Base-by-base conservation (phyloP, 2,888 invertebrate species). In the Ormyrus pomaceus region DNA sequence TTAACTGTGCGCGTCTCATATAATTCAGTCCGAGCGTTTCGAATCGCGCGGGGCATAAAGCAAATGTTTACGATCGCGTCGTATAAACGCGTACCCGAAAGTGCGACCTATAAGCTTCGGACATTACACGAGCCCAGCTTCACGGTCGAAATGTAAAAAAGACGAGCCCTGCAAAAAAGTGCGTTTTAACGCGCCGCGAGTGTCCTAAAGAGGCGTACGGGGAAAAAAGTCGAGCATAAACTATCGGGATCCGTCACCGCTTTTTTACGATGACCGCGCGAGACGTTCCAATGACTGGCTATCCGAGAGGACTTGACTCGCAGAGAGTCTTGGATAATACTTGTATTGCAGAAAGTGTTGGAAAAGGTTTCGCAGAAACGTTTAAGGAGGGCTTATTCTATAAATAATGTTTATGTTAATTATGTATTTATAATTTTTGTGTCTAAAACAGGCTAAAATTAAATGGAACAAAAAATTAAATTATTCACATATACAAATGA, bases 41-140 rank as follows among this genome's bases (percentile, higher is more conserved):
- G 66, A 80, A 80, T 80, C 72, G 70, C 74, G n/a, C 74, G n/a
- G 70, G 51, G 55, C 68, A 72, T 80, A 80, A 80, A 80, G 80
- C 76, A 68, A 71, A 76, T 76, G 68, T 80, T 80, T 80, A 80
- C 76, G 80, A 80, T 76, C 80, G 34, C 34, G 45, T 45, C 69
- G 62, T 79, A 79, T 69, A 74, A 58, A 64, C 58, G 69, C 8
- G 61, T 56, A 62, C 62, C 73, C 79, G 73, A 79, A 79, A 79
- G 56, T 79, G 73, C 73, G 79, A 79, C 56, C 68, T 79, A 74
- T 79, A 79, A 79, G 68, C 72, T 51, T 51, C 50, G 50, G 55
- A 45, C 78, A 73, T 79, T 79, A 79, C 65, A 55, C 77, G 19
- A 66, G 10, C 68, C 55, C 61, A 59, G 56, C n/a, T n/a, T 48